Base-by-base conservation (phyloP, 2,797 vertebrate species). In the Strix occidentalis region DNA sequence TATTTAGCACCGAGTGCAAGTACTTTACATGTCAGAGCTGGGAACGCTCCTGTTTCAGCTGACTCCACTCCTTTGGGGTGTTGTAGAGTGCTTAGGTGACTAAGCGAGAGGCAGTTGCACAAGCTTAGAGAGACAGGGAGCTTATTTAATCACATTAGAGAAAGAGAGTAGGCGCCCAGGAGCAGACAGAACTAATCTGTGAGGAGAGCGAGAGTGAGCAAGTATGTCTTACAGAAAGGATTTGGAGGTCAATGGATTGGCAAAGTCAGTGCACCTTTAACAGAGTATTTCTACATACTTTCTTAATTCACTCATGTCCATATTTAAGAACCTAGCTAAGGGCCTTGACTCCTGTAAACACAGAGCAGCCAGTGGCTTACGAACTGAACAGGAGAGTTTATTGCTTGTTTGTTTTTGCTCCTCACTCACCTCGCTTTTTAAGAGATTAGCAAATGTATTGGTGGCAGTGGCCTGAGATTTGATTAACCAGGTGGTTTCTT, bases 21-120 rank as follows among this genome's bases (percentile, higher is more conserved):
- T 89, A 86, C 83, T 95, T 97, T 96, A 92, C 97, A 88, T 92
- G 96, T 97, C 83, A 79, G 96, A 97, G 96, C 96, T 94, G 86
- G 84, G 94, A 97, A 94, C 10, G 21, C 93, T 96, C 93, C 87
- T 95, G 87, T 95, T 95, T 92, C 96, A 97, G 96, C 95, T 96
- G 93, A 97, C 94, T 98, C 87, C 57, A 26, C 83, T 96, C 88
- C 95, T 97, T 84, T 92, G 72, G 86, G 97, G 89, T 94, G 89
- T 90, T 96, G 90, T 53, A 74, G 74, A 87, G 90, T 1, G 26
- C 90, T 93, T 95, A 33, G 82, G 95, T 96, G 97, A 97, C 95
- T 97, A 96, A 97, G 96, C 5, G 37, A 56, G 85, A 94, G 93
- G 89, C 21, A 45, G 90, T 96, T 96, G 89, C 88, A 70, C 97